Conservation (phyloP, 2,113 vertebrate species). For the Geococcyx californianus region DNA sequence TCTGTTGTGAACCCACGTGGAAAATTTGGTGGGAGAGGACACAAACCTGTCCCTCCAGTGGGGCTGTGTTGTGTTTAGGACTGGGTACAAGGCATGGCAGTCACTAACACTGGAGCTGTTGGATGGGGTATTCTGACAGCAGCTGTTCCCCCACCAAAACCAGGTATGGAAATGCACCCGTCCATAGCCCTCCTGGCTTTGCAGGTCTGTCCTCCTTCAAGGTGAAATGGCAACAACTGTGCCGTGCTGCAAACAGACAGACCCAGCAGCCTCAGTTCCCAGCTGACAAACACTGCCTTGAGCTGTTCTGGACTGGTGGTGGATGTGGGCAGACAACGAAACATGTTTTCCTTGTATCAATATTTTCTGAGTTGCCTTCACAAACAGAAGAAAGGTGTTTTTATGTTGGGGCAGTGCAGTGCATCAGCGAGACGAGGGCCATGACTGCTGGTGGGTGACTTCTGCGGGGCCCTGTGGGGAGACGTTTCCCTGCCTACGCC, state of each 20-base stretch:
- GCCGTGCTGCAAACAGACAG: neutral
- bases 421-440: neutral
- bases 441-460: neutral
- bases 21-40: neutral
- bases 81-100: neutral
- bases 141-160: neutral
- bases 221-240: neutral
- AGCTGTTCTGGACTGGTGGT: neutral
- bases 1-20: neutral
- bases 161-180: neutral
- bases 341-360: neutral
- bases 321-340: neutral
- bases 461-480: neutral
- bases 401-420: neutral
- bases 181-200: neutral
- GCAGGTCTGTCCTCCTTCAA: neutral
- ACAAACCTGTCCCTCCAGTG: neutral
- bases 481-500: rapidly evolving
- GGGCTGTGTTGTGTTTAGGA: neutral
- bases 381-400: neutral
- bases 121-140: neutral
- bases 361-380: neutral
- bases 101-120: neutral
- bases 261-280: neutral
- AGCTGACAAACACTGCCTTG: neutral